Evolutionary conservation across 2,797 vertebrate genomes (phyloP), one percentile per base, ranked within the genome.

Genomic region (Champsocephalus gunnari): DNA sequence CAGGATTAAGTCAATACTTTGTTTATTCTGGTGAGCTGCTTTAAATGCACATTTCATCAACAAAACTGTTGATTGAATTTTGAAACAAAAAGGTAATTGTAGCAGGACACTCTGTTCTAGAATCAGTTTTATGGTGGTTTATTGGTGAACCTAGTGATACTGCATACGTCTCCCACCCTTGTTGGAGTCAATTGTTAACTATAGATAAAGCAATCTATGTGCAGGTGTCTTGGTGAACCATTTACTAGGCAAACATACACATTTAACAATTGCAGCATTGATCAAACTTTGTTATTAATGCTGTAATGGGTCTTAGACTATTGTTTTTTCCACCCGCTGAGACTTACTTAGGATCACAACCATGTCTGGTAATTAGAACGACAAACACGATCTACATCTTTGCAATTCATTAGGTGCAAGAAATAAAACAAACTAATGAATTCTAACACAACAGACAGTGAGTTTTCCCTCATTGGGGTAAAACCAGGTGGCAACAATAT

Each of bases 121-220:
- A 65, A n/a, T 43, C 11, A 55, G 14, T 51, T n/a, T 7, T 53
- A 6, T 61, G 55, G 57, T n/a, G 53, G 57, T 61, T 50, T 69
- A 9, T 67, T 9, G 66, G 54, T 74, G 14, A 70, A 54, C 32
- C 9, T 16, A 58, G 28, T 47, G 14, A 65, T 38, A 64, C 53
- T 34, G 60, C 80, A 71, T 56, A 71, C 38, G 19, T 48, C 38
- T 70, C n/a, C 9, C 17, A 54, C 43, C 12, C 34, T 16, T 9
- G 7, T 66, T 75, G 78, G 57, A 47, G 43, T 66, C 24, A n/a
- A 12, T 16, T 70, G 63, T 82, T 82, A 75, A 77, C 75, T n/a
- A 3, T 60, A 73, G 81, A 88, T 86, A 79, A 78, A 34, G 50
- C 12, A 48, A 56, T 66, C 55, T 53, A 59, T 51, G 53, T 53